These are phyloP conservation scores for Periparus ater DNA, from an alignment of 2,797 vertebrate genomes.

Conservation along the genomic window DNA sequence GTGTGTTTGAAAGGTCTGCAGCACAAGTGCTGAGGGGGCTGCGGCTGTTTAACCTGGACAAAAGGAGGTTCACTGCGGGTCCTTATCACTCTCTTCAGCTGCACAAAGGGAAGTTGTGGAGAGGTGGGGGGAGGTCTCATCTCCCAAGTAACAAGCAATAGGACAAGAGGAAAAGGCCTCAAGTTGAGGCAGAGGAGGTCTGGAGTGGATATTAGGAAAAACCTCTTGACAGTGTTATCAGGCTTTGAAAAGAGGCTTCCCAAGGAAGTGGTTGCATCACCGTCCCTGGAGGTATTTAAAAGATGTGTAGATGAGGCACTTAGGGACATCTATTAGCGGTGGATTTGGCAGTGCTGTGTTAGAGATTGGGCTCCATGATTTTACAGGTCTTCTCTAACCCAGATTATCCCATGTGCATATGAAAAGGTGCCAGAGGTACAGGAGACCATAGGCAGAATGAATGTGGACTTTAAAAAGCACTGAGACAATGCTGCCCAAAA, in stretches of 20 bases:
- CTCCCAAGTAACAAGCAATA: neutral
- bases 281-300: neutral
- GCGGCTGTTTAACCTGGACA: neutral
- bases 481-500: neutral
- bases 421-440: neutral
- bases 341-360: neutral
- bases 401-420: neutral
- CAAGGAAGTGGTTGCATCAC: neutral
- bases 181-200: neutral
- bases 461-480: neutral
- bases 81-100: neutral
- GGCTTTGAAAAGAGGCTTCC: neutral
- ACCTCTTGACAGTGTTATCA: neutral
- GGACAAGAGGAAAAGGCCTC: neutral
- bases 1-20: neutral
- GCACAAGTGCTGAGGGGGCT: neutral
- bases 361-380: neutral
- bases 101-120: neutral
- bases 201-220: neutral
- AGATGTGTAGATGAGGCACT: neutral
- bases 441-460: neutral
- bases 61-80: neutral
- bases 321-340: neutral
- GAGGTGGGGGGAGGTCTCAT: neutral
- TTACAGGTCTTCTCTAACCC: neutral